phyloP scores from a whole-genome alignment of 2,113 vertebrate species.

The Hypocryptadius cinnamomeus region DNA sequence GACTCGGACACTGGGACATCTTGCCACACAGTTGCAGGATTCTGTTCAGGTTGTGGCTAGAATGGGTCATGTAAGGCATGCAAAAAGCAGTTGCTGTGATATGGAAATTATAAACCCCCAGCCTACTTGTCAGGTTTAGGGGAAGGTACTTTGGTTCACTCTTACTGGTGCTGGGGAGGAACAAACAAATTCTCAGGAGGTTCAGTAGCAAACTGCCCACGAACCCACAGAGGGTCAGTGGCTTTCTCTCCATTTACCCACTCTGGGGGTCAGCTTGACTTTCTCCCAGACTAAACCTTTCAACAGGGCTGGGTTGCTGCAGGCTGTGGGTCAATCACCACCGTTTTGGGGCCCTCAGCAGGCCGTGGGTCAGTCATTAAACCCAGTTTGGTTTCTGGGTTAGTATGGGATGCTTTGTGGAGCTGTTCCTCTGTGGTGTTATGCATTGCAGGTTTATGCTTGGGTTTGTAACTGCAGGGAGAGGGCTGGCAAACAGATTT shows the following conservation, averaged over 20 bases:
- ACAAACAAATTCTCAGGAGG: not conserved
- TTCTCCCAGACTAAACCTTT: not conserved
- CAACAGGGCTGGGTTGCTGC: not conserved
- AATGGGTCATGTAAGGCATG: not conserved
- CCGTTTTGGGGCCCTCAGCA: not conserved
- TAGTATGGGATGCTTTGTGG: not conserved
- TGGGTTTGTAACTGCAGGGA: not conserved
- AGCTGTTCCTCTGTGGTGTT: not conserved
- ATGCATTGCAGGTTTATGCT: not conserved
- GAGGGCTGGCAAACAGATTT: not conserved
- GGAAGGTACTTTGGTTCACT: not conserved
- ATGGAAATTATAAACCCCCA: not conserved
- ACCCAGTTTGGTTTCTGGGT: not conserved
- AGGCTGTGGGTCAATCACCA: rapidly evolving
- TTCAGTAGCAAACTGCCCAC: not conserved
- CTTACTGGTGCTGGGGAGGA: rapidly evolving
- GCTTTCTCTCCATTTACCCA: not conserved
- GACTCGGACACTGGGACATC: not conserved
- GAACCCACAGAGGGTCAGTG: too few species aligned
- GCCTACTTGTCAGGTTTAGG: too few species aligned
- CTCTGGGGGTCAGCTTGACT: not conserved
- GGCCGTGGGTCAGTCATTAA: not conserved
- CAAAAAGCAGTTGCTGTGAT: not conserved
- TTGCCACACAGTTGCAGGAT: not conserved
- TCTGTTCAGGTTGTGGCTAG: not conserved